These are phyloP conservation scores for Ditula angustiorana DNA, from an alignment of 2,888 invertebrate genomes.

Conservation along the genomic window DNA sequence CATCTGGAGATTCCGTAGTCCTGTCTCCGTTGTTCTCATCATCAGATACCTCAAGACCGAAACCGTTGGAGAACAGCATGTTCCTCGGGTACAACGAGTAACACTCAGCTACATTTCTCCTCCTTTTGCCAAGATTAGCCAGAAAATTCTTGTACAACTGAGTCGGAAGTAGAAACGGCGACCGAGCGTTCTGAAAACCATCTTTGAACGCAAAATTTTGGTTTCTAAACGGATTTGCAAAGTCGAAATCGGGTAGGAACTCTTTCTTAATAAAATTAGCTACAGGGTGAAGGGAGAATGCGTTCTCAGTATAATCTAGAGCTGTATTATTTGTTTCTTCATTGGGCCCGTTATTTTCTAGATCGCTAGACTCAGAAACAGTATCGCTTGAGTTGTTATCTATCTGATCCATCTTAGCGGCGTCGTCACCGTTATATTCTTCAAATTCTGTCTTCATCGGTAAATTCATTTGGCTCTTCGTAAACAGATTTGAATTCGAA, in stretches of 20 bases:
- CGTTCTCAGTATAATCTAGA: constrained; percentile 74
- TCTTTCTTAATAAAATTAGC: constrained; percentile 82
- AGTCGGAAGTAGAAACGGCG: constrained; percentile 89
- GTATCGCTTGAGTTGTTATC: constrained; percentile 75
- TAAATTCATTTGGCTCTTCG: constrained; percentile 74
- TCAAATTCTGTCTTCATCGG: constrained; percentile 80
- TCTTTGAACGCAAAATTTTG: constrained; percentile 75
- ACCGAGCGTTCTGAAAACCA: constrained; percentile 66
- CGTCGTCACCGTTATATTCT: constrained; percentile 64
- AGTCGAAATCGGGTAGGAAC: constrained; percentile 78
- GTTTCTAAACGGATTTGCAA: constrained; percentile 75
- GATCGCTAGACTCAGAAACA: constrained; percentile 76
- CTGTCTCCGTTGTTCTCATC: constrained; percentile 75
- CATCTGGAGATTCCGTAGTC: constrained; percentile 77
- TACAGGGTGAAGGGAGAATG: constrained; percentile 73
- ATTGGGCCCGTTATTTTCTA: constrained; percentile 70
- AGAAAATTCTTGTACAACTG: constrained; percentile 92
- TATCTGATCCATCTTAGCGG: constrained; percentile 65
- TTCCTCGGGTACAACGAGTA: constrained; percentile 82
- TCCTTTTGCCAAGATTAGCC: constrained; percentile 86
- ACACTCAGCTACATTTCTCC: constrained; percentile 76
- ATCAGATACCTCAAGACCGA: constrained; percentile 75
- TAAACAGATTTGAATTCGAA: constrained; percentile 70
- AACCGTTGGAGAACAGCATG: constrained; percentile 82
- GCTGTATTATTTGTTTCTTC: constrained; percentile 65